Evolutionary conservation across 2,797 vertebrate genomes (phyloP), one percentile per base, ranked within the genome.

Genomic region (Hoplostethus atlanticus): DNA sequence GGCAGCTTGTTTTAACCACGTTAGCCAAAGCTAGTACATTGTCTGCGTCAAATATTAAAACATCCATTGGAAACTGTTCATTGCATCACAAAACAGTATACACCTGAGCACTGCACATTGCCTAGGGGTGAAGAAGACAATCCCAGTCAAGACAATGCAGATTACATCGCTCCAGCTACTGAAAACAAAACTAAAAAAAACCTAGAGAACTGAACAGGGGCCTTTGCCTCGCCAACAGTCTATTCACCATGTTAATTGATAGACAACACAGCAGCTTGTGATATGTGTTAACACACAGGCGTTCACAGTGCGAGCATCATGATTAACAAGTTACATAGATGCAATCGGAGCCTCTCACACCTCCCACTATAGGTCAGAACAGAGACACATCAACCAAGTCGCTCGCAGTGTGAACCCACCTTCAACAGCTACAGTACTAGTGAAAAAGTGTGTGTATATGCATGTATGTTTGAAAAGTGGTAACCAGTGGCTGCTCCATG

Each of bases 371-470:
- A 4, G 34, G 34, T 34, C 34, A 4, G 34, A 34, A 34, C 3
- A 34, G 34, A 34, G 34, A 34, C 34, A 4, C 34, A 34, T 34
- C 34, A 34, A 34, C 34, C 34, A 34, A 34, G 34, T 38, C 9
- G 30, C 36, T 42, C 31, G n/a, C 40, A 53, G 64, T 61, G 59
- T 55, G 11, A 17, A 3, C 25, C 25, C 57, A 62, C 25, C 53
- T 9, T 34, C 21, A 47, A 50, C 25, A 42, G 52, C 53, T 40
- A 68, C 73, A 76, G 66, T 61, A 48, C 38, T 52, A 51, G 13
- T 1, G n/a, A 30, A 15, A 17, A 38, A 21, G 12, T 57, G 38
- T 36, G 6, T 1, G 9, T 42, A 25, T 17, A 47, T 15, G 16
- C 5, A 6, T 12, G 17, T 8, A 8, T 40, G n/a, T 40, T 40